phyloP scores from a whole-genome alignment of 1,140 invertebrate species.

The Drosophila murphyi region DNA sequence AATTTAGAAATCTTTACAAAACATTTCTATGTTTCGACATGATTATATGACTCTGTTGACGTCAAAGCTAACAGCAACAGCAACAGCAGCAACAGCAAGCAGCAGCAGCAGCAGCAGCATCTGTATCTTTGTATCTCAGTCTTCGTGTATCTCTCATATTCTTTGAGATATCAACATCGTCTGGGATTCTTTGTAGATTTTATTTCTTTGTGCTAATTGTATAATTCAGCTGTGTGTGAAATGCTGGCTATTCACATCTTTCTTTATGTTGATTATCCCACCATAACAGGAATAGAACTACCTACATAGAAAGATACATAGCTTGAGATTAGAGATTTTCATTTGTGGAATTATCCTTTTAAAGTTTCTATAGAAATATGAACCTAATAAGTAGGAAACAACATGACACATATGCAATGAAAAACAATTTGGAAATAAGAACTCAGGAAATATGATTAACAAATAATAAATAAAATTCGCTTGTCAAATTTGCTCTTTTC shows the following conservation, averaged over 20 bases:
- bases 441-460: too few relatives aligned
- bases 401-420: too few relatives aligned
- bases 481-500: too few relatives aligned
- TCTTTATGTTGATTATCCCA: constrained; percentile 17
- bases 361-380: too few relatives aligned
- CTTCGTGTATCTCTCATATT: constrained; percentile 20
- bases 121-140: constrained; percentile 8
- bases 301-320: too few relatives aligned
- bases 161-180: constrained; percentile 1
- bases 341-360: too few relatives aligned
- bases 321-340: too few relatives aligned
- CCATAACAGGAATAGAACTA: not conserved
- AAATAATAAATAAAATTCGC: too few relatives aligned
- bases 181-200: constrained; percentile 17
- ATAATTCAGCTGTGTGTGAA: constrained; percentile 51
- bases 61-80: constrained; percentile 16
- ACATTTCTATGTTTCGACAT: constrained; percentile 16
- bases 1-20: constrained; percentile 73
- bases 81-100: too few relatives aligned
- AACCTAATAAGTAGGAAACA: too few relatives aligned
- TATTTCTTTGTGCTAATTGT: constrained; percentile 20
- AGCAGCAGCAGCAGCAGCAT: not conserved
- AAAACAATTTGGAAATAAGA: too few relatives aligned
- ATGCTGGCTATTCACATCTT: constrained; percentile 46
- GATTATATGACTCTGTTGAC: not conserved